phyloP scores from a whole-genome alignment of 2,888 invertebrate species.

The Pollenia angustigena region DNA sequence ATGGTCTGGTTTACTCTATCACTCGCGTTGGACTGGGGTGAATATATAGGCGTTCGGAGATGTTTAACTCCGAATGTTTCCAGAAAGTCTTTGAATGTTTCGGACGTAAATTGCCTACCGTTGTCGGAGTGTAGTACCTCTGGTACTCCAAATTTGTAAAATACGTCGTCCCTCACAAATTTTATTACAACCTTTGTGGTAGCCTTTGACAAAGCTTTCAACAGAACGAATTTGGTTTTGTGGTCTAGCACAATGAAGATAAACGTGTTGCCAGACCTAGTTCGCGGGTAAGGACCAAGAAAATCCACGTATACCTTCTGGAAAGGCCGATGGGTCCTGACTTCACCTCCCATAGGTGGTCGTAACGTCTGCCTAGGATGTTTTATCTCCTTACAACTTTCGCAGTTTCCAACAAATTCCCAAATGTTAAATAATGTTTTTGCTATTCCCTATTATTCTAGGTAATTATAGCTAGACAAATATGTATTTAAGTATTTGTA shows the following conservation, averaged over 20 bases:
- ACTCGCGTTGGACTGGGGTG: not conserved
- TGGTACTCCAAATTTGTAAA: too few species aligned
- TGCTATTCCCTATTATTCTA: not conserved
- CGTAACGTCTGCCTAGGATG: conserved; percentile 26
- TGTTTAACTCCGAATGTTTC: too few species aligned
- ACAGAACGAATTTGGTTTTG: conserved; percentile 27
- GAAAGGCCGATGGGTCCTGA: not conserved
- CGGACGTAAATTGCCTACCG: too few species aligned
- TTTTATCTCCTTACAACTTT: conserved; percentile 18
- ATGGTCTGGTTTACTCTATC: not conserved
- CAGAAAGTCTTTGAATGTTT: too few species aligned
- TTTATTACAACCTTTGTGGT: too few species aligned
- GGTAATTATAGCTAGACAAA: too few species aligned
- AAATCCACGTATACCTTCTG: conserved; percentile 31
- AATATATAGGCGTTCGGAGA: not conserved
- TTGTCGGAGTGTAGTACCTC: too few species aligned
- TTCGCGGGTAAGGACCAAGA: conserved; percentile 15
- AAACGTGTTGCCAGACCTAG: conserved; percentile 8
- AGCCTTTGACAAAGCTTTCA: conserved; percentile 12
- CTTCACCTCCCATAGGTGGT: conserved; percentile 17
- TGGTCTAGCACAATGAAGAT: conserved; percentile 9
- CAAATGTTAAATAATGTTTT: conserved; percentile 13
- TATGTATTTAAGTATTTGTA: too few species aligned
- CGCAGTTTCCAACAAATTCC: not conserved
- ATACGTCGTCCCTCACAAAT: too few species aligned